A percentile compares a stretch with the other conserved stretches of the same genome.
Conservation (phyloP, 2,797 vertebrate genomes). For the Sebastes taczanowskii region DNA sequence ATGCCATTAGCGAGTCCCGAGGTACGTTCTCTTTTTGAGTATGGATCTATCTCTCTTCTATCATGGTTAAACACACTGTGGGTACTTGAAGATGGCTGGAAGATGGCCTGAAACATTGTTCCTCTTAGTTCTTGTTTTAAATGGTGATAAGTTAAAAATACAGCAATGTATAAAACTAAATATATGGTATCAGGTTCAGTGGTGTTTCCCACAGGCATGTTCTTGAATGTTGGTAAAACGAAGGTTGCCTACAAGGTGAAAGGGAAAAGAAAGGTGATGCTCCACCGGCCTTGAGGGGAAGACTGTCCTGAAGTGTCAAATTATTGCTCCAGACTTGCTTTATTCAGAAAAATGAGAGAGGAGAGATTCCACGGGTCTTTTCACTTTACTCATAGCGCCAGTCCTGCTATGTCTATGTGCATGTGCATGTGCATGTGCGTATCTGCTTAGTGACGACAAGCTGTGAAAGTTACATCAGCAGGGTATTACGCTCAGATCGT, state of each 20-base stretch:
- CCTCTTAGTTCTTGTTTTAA: neutral
- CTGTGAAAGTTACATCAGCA: conserved; percentile 40
- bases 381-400: neutral
- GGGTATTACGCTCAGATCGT: conserved; percentile 20
- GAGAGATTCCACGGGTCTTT: neutral
- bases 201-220: neutral
- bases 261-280: neutral
- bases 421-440: neutral
- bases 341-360: conserved; percentile 21
- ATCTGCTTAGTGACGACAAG: conserved; percentile 30
- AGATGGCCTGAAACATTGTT: neutral
- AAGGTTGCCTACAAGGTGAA: neutral
- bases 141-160: neutral
- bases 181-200: neutral
- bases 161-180: neutral
- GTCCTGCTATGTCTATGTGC: neutral
- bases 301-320: conserved; percentile 11
- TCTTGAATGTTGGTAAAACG: neutral
- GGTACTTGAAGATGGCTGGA: neutral
- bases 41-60: neutral
- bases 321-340: neutral
- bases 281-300: neutral
- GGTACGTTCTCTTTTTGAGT: neutral
- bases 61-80: neutral
- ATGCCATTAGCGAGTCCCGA: neutral